Base-by-base conservation (phyloP, 1,140 invertebrate genomes). In the Branchinecta lindahli region DNA sequence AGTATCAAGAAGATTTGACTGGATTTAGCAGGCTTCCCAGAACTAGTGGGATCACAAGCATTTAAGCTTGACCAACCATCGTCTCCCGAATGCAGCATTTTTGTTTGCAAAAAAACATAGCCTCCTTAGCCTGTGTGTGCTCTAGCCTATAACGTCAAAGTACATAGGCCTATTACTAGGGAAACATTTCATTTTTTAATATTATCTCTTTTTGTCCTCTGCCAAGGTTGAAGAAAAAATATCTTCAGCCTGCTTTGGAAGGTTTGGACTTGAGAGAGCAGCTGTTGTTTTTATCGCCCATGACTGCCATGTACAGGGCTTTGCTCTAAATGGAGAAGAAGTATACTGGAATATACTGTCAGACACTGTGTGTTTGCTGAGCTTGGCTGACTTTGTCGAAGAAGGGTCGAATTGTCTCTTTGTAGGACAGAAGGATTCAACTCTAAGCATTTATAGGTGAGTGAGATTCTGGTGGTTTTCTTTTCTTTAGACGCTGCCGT, bases 221-320 rank as follows among this genome's bases (percentile, higher is more conserved):
- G 33, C 18, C 18, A 3, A 61, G 52, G 52, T 15, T 15, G 52
- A 61, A 61, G 52, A 61, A 61, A 20, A 6, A 61, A 61, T 61
- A 61, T 61, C 52, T 15, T 61, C 52, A 61, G 52, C 52, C 12
- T 61, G 52, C 52, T 61, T 61, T 61, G 52, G 52, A 61, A 61
- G 18, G 18, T 61, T 15, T 61, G 52, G 52, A 61, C 12, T 12
- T 61, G 18, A 20, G 12, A 20, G 52, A 15, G 12, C 52, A 15
- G 18, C 52, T 61, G 52, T 61, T 61, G 52, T 61, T 61, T 61
- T 61, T 61, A 20, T 61, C 12, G 52, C 52, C 52, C 12, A 12
- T 61, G 12, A 61, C 12, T 61, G 52, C 6, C 18, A 20, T 61
- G 52, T 61, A 1, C 52, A 20, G 6, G 52, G 52, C 52, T 61